Evolutionary conservation across 2,797 vertebrate species (phyloP).

Genomic region (Megaceryle alcyon): DNA sequence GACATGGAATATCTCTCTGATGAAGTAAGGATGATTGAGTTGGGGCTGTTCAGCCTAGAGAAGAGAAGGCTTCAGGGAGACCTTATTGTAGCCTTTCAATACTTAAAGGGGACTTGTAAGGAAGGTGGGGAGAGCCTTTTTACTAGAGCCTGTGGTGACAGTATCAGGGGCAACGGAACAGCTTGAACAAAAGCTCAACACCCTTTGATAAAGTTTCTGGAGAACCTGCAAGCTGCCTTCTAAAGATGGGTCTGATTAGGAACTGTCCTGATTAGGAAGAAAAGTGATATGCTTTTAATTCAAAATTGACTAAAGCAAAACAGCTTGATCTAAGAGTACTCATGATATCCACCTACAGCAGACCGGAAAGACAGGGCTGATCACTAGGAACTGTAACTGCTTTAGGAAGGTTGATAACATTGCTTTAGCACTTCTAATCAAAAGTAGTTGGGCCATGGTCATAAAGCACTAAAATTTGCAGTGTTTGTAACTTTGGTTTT

Average conservation of each 20-base stretch:
- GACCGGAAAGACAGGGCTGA: neutral
- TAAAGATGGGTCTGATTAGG: neutral
- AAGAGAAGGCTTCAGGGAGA: neutral
- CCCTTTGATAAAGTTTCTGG: neutral
- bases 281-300: neutral
- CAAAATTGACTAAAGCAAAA: neutral
- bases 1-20: neutral
- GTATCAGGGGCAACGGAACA: neutral
- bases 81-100: neutral
- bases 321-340: slow-evolving; percentile 7
- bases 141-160: neutral
- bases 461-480: neutral
- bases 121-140: neutral
- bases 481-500: neutral
- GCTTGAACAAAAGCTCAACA: neutral
- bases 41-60: neutral
- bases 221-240: neutral
- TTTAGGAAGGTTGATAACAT: neutral
- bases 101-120: neutral
- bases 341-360: neutral
- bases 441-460: neutral
- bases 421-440: neutral
- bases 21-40: neutral
- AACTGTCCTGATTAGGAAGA: neutral
- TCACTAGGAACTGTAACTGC: neutral